phyloP scores from a whole-genome alignment of 2,797 vertebrate species.

The Anguilla anguilla region DNA sequence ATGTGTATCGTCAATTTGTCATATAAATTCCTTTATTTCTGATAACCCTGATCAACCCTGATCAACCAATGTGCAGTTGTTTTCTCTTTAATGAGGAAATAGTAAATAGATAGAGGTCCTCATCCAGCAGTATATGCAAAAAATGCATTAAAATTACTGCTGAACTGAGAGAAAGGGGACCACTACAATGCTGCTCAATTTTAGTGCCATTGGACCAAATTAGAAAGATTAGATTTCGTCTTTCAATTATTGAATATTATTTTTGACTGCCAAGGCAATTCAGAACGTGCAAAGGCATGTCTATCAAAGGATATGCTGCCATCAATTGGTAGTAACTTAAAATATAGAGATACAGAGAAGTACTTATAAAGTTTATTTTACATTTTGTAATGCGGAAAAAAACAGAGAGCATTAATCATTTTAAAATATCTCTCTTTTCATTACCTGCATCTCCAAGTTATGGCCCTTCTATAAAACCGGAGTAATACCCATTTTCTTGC shows the following conservation, averaged over 20 bases:
- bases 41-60: too few species aligned
- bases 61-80: too few species aligned
- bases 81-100: too few species aligned
- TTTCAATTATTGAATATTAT: background rate
- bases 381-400: background rate
- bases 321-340: slow-evolving; percentile 11
- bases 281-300: background rate
- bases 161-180: too few species aligned
- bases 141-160: too few species aligned
- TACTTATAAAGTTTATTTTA: background rate
- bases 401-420: background rate
- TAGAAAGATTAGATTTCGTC: background rate
- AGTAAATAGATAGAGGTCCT: too few species aligned
- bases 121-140: too few species aligned
- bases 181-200: too few species aligned
- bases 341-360: background rate
- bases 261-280: background rate
- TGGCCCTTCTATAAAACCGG: background rate
- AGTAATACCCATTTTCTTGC: background rate
- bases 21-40: too few species aligned
- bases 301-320: background rate
- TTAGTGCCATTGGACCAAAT: background rate
- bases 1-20: too few species aligned
- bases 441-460: background rate
- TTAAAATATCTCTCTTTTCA: background rate